Base-by-base conservation (phyloP, 2,113 vertebrate species). In the Rhagologus leucostigma region DNA sequence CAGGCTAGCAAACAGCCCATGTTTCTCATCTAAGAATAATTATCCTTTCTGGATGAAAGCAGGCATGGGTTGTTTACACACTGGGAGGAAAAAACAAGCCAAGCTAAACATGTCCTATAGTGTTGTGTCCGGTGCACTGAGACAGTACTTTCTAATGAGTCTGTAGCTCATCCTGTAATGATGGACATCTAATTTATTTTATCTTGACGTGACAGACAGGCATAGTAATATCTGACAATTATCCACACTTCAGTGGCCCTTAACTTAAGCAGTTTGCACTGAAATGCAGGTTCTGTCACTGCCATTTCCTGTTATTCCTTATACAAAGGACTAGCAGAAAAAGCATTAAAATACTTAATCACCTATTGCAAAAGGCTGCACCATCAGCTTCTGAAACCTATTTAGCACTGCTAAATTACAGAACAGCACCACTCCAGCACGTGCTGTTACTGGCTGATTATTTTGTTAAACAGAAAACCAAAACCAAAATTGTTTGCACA, bases 131-230 rank as follows among this genome's bases (percentile, higher is more conserved):
- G 0, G 33, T 59, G 53, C 87, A 82, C 32, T 39, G 62, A 91
- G 82, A 76, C 44, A 87, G 41, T 44, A 33, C 33, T 73, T 91
- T 42, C 65, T 91, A 94, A 87, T 39, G 41, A 89, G 53, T 49
- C 53, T 76, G 5, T 33, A 91, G 81, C 70, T 91, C 70, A 90
- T 57, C n/a, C 18, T 89, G 53, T 89, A 80, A 91, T 93, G 87
- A 96, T 79, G 65, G 77, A 76, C 92, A 91, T 82, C 53, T 82
- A 76, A 93, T 94, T 91, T 82, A 79, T 85, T 96, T 90, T 85
- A 73, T 95, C 78, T 91, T 2, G 1, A 85, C 37, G 23, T 91
- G 70, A 82, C 78, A 95, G 89, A 93, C 49, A 95, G 70, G 67
- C 52, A 89, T 37, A 89, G 41, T 32, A 87, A 79, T 79, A 87